Conservation (phyloP, 1,140 invertebrate genomes). For the Pseudoatta argentina region DNA sequence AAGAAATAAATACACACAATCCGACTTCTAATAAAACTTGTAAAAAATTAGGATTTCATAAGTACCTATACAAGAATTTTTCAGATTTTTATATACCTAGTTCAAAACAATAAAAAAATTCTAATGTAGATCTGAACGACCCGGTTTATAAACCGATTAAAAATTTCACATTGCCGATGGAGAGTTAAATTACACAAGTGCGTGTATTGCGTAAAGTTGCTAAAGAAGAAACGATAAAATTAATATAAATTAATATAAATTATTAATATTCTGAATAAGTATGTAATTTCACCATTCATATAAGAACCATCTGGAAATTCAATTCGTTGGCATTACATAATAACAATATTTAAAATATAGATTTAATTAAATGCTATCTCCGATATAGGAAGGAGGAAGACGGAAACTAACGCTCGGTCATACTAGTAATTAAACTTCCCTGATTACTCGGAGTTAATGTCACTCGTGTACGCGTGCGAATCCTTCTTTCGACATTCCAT, state of each 20-base stretch:
- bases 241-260: conserved; percentile 26
- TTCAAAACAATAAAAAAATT: no score
- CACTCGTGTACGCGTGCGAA: not conserved
- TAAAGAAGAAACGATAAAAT: not conserved
- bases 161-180: no score
- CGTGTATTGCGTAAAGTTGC: not conserved
- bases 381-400: not conserved
- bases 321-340: not conserved
- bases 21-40: no score
- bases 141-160: no score
- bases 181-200: not conserved
- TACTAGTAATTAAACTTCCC: conserved; percentile 53
- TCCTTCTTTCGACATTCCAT: conserved; percentile 46
- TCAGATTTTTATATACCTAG: no score
- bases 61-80: no score
- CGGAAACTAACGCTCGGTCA: conserved; percentile 6
- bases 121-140: no score
- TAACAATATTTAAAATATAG: conserved; percentile 43
- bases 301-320: not conserved
- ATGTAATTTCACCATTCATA: not conserved
- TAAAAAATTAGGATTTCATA: no score
- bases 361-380: conserved; percentile 42
- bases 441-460: conserved; percentile 40
- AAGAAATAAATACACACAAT: no score
- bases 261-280: not conserved